Evolutionary conservation across 2,888 invertebrate species (phyloP).

Genomic region (Drosophila nr. perissopoda): DNA sequence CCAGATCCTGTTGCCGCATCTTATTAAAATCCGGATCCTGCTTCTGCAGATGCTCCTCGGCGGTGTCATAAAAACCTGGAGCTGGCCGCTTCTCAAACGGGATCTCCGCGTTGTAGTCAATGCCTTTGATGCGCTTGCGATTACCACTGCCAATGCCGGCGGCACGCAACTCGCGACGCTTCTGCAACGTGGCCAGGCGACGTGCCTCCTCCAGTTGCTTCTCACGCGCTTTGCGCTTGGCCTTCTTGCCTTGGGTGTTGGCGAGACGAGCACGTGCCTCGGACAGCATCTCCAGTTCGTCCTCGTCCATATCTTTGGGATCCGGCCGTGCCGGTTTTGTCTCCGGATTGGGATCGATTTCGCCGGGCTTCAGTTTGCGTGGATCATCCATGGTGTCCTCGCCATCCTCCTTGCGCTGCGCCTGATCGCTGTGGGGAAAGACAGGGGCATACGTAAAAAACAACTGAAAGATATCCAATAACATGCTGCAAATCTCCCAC

Average conservation of each 20-base stretch:
- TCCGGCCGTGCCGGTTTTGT: constrained; percentile 99
- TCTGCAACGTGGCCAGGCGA: constrained; percentile 97
- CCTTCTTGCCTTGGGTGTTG: constrained; percentile 98
- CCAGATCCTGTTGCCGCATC: constrained; percentile 95
- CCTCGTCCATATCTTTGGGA: constrained; percentile 99
- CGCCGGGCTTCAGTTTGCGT: constrained; percentile 98
- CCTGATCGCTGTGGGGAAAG: constrained; percentile 91
- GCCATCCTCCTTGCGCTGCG: constrained; percentile 97
- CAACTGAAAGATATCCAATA: background rate
- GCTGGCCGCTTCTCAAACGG: constrained; percentile 98
- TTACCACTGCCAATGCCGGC: constrained; percentile 92
- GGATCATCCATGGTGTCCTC: constrained; percentile 97
- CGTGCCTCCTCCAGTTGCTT: constrained; percentile 99
- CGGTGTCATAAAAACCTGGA: constrained; percentile 97
- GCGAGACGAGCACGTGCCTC: constrained; percentile 99
- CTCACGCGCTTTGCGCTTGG: constrained; percentile 97
- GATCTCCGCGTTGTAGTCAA: constrained; percentile 98
- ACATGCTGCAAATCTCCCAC: constrained; percentile 56
- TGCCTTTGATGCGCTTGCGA: constrained; percentile 90
- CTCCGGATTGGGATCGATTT: constrained; percentile 99
- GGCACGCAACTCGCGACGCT: constrained; percentile 97
- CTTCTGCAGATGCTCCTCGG: constrained; percentile 94
- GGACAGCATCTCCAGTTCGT: constrained; percentile 99
- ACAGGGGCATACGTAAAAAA: background rate
- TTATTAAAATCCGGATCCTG: constrained; percentile 95